A percentile compares a stretch with the other conserved stretches of the same genome.
Evolutionary conservation across 2,113 vertebrate genomes (phyloP).

Genomic region (Ailuropoda melanoleuca): DNA sequence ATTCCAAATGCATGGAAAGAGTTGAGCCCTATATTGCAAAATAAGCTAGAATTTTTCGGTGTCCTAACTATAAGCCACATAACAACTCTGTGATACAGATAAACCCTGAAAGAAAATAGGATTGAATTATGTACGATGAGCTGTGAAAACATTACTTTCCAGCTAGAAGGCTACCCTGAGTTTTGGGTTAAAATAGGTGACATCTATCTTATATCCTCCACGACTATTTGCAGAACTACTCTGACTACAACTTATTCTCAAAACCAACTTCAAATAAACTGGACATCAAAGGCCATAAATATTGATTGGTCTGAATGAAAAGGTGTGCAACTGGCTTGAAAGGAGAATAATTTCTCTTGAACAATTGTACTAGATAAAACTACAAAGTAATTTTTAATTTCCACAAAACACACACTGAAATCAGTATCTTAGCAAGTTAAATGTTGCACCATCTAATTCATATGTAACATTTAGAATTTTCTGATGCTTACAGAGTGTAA

Average conservation of each 20-base stretch:
- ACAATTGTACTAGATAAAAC: neutral
- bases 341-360: neutral
- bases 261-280: neutral
- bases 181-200: constrained; percentile 6
- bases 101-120: constrained; percentile 23
- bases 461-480: neutral
- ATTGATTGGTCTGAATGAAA: neutral
- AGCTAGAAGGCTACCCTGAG: neutral
- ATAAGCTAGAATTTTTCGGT: constrained; percentile 6
- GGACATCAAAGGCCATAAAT: neutral
- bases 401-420: neutral
- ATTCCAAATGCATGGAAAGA: neutral
- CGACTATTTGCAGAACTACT: neutral
- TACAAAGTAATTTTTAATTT: neutral
- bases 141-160: constrained; percentile 25
- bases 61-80: neutral
- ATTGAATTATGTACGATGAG: neutral
- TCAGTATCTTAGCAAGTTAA: neutral
- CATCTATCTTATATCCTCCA: neutral
- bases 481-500: neutral
- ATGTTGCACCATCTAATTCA: neutral
- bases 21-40: neutral
- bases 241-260: constrained; percentile 3
- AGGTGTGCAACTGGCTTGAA: neutral
- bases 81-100: neutral